Conservation (phyloP, 2,113 vertebrate genomes). For the Pomatostomus ruficeps region DNA sequence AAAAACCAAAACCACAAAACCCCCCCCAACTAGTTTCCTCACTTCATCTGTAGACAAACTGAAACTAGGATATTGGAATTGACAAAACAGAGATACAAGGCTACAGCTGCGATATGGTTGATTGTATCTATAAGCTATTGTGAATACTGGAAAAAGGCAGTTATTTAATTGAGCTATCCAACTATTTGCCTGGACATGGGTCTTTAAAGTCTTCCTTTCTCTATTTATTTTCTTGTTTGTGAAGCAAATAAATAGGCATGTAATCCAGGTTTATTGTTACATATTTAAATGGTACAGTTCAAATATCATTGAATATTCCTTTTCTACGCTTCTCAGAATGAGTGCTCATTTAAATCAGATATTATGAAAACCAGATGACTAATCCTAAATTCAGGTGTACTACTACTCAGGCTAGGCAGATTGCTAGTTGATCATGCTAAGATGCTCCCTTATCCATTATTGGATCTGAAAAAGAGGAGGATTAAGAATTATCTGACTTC, state of each 20-base stretch:
- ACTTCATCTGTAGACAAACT: neutral
- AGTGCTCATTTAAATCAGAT: conserved; percentile 66
- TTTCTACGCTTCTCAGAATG: conserved; percentile 8
- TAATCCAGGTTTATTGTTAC: neutral
- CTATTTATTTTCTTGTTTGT: neutral
- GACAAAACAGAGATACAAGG: neutral
- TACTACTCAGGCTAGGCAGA: conserved; percentile 84
- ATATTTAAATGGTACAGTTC: neutral
- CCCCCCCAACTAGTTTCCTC: neutral
- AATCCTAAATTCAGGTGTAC: conserved; percentile 82
- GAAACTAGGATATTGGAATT: neutral
- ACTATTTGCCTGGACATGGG: neutral
- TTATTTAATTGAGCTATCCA: neutral
- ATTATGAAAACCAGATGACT: conserved; percentile 65
- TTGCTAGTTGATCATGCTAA: conserved; percentile 89
- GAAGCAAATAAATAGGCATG: neutral
- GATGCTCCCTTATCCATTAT: conserved; percentile 88
- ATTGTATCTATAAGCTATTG: neutral
- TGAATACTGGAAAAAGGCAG: neutral
- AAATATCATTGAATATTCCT: conserved; percentile 21
- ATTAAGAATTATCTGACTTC: conserved; percentile 94
- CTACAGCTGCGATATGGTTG: neutral
- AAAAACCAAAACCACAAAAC: neutral
- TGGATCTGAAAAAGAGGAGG: conserved; percentile 91
- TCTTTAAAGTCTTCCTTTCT: neutral